Base-by-base conservation (phyloP, 1,140 invertebrate species). In the Euura saliciscinereae region DNA sequence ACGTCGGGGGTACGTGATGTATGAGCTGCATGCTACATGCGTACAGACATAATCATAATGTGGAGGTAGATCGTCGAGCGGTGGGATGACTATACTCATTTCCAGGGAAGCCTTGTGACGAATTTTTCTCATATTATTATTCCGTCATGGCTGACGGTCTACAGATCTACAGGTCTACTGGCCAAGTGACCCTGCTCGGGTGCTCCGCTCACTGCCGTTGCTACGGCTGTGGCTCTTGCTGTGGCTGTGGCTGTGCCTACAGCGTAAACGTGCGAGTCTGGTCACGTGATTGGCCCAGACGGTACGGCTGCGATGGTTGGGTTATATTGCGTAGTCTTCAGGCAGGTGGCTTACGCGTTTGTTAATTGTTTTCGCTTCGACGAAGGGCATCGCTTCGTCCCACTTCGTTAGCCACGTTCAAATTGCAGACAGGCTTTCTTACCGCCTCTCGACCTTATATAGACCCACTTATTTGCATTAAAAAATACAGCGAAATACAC, bases 71-170 rank as follows among this genome's bases (percentile, higher is more conserved):
- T 28, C 28, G 28, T 28, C 28, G 28, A 28, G 28, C 28, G 28
- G 28, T 28, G 28, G 28, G 28, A 28, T 28, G 28, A 28, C 28
- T 28, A 28, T 28, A 28, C 28, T 28, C 46, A n/a, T 51, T 51
- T 2, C 46, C 46, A 51, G 46, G 46, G 46, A 51, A 51, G 11
- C 46, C 46, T 51, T 51, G 46, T n/a, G 46, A n/a, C 46, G 2
- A 51, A 51, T 59, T 59, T 59, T 59, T 59, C 51, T 59, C 13
- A 59, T 59, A 59, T 59, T 59, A 59, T 59, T 59, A 59, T 59
- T 59, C 6, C 51, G 51, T n/a, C 51, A 59, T 59, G 6, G 51
- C 51, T 59, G 51, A 59, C 51, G 51, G 51, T 59, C 51, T n/a
- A n/a, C 13, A 8, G 51, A n/a, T 59, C 51, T 3, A n/a, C 51